These are phyloP conservation scores for Pseudococcus jackbeardsleyi DNA, from an alignment of 2,888 invertebrate genomes.

Conservation along the genomic window DNA sequence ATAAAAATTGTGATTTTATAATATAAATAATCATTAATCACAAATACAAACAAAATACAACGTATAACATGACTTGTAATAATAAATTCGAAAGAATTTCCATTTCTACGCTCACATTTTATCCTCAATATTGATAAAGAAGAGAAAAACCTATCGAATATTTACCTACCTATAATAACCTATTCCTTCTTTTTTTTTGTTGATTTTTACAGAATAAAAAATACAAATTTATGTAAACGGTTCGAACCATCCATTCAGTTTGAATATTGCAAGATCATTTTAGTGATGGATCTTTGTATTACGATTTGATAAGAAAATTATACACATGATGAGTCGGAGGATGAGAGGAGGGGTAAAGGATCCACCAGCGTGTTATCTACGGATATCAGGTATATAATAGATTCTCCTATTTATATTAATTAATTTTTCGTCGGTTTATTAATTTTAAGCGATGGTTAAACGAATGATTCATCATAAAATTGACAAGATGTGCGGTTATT, in stretches of 20 bases:
- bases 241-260: background rate
- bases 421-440: constrained; percentile 52
- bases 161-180: background rate
- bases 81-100: constrained; percentile 1
- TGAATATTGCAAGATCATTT: constrained; percentile 47
- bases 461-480: constrained; percentile 49
- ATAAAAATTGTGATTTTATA: constrained; percentile 28
- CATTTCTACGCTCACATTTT: background rate
- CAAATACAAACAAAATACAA: background rate
- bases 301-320: constrained; percentile 42
- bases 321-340: background rate
- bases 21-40: constrained; percentile 32
- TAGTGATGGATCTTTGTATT: constrained; percentile 17
- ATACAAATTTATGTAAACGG: constrained; percentile 47
- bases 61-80: constrained; percentile 38
- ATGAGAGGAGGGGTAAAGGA: background rate
- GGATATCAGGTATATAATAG: constrained; percentile 46
- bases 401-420: constrained; percentile 39
- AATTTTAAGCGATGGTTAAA: constrained; percentile 23
- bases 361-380: constrained; percentile 25
- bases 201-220: background rate
- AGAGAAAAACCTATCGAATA: too few species aligned
- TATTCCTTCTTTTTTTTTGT: background rate
- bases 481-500: background rate
- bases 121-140: too few species aligned